Evolutionary conservation across 53 echinoderm and acorn worm species (phyloP), one percentile per base, ranked within the genome.

Genomic region (Actinopyga echinites): DNA sequence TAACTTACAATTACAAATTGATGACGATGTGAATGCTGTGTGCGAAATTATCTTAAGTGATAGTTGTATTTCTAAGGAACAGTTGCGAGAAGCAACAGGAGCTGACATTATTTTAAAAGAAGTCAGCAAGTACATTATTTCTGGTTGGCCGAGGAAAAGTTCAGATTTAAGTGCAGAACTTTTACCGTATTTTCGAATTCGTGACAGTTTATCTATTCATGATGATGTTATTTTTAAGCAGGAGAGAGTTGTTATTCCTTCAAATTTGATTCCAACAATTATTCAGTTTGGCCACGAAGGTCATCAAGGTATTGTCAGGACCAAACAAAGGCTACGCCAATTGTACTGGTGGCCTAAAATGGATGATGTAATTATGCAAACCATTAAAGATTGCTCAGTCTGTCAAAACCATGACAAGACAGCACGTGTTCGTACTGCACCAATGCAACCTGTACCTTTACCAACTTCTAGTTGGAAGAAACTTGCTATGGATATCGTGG

Each of bases 401-500:
- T 92, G 92, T 53, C 92, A 88, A 36, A 49, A 49, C 21, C 82
- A 75, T 85, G 91, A 91, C 75, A 91, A 91, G 40, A 71, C 62
- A 24, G 65, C 65, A 17, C 56, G 63, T 56, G 71, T 82, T 19
- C 55, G 43, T 26, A 79, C 64, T 65, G 63, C 88, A 4, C 88
- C 88, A 54, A 57, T 91, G 52, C 88, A 89, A 69, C 82, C 85
- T 5, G 83, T 92, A 21, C 52, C 84, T 34, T 59, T 92, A n/a
- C 89, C 89, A 57, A 53, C 53, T 35, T 61, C 79, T 20, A 83
- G 79, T 1, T 92, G 83, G 89, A 25, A 86, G 81, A 92, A 89
- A 68, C 52, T 86, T n/a, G 92, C 79, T 24, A 89, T 92, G 29
- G 89, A 92, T 56, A 92, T 92, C 38, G 83, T 86, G 25, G 86